phyloP scores from a whole-genome alignment of 2,888 invertebrate species.

The Corbicula japonica region DNA sequence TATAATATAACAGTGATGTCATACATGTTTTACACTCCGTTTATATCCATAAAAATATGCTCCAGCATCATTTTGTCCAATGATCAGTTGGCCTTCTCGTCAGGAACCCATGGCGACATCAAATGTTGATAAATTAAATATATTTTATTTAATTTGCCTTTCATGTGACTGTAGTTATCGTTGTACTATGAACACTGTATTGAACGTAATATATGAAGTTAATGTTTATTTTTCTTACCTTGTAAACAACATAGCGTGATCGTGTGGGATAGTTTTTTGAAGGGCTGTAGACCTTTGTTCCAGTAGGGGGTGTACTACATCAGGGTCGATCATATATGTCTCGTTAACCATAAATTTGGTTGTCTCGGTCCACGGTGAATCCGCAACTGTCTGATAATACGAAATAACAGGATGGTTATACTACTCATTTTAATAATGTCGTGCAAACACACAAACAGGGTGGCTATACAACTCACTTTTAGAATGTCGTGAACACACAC shows the following conservation, averaged over 20 bases:
- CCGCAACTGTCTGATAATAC: slow-evolving; percentile 6
- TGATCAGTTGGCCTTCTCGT: too few species aligned
- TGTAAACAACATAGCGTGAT: slow-evolving; percentile 22
- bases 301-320: slow-evolving; percentile 8
- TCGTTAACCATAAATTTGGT: background rate
- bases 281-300: background rate
- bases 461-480: background rate
- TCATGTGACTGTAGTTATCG: too few species aligned
- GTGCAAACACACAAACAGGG: background rate
- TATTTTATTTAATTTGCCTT: too few species aligned
- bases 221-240: slow-evolving; percentile 7
- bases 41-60: too few species aligned
- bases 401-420: background rate
- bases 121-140: too few species aligned
- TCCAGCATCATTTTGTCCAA: too few species aligned
- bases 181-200: too few species aligned
- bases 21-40: too few species aligned
- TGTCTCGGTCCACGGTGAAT: slow-evolving; percentile 14
- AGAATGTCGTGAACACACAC: background rate
- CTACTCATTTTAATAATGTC: background rate
- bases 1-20: too few species aligned
- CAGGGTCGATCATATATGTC: background rate
- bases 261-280: slow-evolving; percentile 11
- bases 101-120: too few species aligned
- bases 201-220: too few species aligned